These are phyloP conservation scores for Hylomyscus alleni DNA, from an alignment of 2,797 vertebrate genomes.

Conservation along the genomic window DNA sequence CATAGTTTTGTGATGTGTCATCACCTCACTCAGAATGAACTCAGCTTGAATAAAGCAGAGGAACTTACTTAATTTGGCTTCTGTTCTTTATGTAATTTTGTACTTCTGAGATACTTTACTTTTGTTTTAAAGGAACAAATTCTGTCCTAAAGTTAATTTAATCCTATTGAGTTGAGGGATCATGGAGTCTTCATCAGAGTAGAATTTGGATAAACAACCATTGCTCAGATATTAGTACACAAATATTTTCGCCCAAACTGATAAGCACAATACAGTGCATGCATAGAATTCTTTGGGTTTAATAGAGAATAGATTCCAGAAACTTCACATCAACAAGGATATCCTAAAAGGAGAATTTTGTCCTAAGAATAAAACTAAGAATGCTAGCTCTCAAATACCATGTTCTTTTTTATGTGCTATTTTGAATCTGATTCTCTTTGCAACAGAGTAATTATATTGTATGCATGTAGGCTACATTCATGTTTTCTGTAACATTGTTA, in stretches of 20 bases:
- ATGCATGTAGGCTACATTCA: neutral
- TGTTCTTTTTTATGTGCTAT: neutral
- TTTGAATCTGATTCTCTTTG: neutral
- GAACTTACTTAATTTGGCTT: neutral
- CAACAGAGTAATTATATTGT: neutral
- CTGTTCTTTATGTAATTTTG: neutral
- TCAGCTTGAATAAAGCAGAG: neutral
- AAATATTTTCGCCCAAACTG: neutral
- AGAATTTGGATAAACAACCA: neutral
- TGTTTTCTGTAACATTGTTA: neutral
- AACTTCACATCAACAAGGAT: accelerated
- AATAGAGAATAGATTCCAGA: neutral
- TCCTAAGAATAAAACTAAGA: neutral
- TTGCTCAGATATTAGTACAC: neutral
- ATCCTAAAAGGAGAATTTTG: neutral
- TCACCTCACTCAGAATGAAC: neutral
- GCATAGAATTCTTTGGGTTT: neutral
- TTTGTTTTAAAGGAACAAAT: neutral
- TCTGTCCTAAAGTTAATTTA: neutral
- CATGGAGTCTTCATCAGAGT: neutral
- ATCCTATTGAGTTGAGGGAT: neutral
- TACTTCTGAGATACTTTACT: neutral
- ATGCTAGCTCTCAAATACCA: neutral
- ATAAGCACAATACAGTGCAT: neutral
- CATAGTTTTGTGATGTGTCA: neutral